Evolutionary conservation across 2,888 invertebrate species (phyloP).

Genomic region (Muschampia plurimacula): DNA sequence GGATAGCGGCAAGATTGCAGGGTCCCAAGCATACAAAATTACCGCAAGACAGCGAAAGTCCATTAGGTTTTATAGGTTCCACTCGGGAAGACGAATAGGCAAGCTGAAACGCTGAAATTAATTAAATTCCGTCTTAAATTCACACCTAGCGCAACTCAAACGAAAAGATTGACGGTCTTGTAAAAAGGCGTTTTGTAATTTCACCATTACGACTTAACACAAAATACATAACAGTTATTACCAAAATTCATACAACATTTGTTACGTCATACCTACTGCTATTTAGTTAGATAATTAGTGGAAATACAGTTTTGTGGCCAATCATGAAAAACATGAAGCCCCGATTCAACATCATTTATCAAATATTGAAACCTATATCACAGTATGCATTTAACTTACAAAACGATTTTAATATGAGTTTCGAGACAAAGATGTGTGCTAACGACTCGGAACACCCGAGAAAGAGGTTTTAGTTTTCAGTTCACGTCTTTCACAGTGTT

Average conservation of each 20-base stretch:
- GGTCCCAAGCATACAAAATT: constrained; percentile 71
- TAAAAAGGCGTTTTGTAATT: neutral
- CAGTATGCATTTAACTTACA: neutral
- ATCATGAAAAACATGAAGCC: no score
- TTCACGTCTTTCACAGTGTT: constrained; percentile 16
- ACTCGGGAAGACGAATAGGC: constrained; percentile 74
- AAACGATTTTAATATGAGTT: neutral
- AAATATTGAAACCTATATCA: neutral
- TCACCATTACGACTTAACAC: neutral
- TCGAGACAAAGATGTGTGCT: neutral
- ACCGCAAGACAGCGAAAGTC: constrained; percentile 81
- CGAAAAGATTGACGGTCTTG: constrained; percentile 28
- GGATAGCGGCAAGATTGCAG: constrained; percentile 67
- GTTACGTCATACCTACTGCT: no score
- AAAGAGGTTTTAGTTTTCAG: neutral
- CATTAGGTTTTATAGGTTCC: constrained; percentile 82
- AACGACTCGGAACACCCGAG: neutral
- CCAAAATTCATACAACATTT: no score
- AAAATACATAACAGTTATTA: no score
- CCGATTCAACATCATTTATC: neutral
- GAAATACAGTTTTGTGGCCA: no score
- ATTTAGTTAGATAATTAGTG: no score
- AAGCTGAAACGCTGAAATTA: constrained; percentile 75
- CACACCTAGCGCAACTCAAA: constrained; percentile 66
- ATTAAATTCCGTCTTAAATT: constrained; percentile 72